Evolutionary conservation across 2,797 vertebrate species (phyloP).

Genomic region (Netta rufina): DNA sequence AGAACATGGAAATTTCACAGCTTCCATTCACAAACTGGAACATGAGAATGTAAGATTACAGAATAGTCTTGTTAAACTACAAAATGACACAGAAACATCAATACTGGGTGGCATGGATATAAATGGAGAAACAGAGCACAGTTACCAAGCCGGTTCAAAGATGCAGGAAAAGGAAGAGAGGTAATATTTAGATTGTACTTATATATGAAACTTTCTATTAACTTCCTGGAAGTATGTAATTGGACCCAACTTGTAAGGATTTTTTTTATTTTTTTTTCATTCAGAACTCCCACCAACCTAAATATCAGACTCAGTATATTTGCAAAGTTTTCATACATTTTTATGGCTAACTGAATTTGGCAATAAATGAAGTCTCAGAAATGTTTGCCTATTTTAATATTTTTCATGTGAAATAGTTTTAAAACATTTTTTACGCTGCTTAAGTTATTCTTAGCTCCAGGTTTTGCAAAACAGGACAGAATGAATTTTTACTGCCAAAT

Average conservation of each 20-base stretch:
- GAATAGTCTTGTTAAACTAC: slow-evolving; percentile 59
- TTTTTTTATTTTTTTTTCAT: not conserved
- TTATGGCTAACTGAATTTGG: not conserved
- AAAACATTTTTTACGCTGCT: slow-evolving; percentile 5
- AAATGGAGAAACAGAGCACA: slow-evolving; percentile 14
- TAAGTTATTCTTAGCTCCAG: slow-evolving; percentile 20
- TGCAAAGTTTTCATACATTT: not conserved
- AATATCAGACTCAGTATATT: not conserved
- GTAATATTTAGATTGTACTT: slow-evolving; percentile 43
- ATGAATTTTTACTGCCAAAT: slow-evolving; percentile 48
- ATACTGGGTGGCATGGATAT: not conserved
- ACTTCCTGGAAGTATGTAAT: not conserved
- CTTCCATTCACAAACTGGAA: slow-evolving; percentile 52
- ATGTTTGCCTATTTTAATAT: not conserved
- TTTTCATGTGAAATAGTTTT: not conserved
- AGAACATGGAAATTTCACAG: slow-evolving; percentile 36
- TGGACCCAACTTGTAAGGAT: not conserved
- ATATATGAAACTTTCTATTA: not conserved
- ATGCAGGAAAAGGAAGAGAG: slow-evolving; percentile 65
- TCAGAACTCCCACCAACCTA: not conserved
- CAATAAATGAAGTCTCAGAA: not conserved
- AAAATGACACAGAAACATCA: slow-evolving; percentile 17
- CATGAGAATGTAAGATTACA: slow-evolving; percentile 68
- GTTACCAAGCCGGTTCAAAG: slow-evolving; percentile 39
- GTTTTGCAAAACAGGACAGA: slow-evolving; percentile 25